A percentile compares a stretch with the other conserved stretches of the same genome.
phyloP scores from a whole-genome alignment of 2,888 invertebrate species.

The Pristionchus arcanus region DNA sequence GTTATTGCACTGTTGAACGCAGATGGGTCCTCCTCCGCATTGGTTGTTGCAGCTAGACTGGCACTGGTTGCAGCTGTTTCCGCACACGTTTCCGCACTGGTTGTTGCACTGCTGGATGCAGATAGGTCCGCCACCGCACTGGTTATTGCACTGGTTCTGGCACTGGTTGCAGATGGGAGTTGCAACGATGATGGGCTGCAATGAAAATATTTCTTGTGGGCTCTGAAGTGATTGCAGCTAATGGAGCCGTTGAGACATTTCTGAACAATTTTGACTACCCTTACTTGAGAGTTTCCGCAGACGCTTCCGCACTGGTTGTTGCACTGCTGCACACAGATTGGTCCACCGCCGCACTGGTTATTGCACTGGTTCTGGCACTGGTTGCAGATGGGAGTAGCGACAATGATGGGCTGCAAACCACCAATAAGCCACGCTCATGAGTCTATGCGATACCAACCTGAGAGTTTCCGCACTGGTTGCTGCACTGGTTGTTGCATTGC shows the following conservation, averaged over 20 bases:
- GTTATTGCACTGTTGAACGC: conserved; percentile 44
- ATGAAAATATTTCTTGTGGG: background rate
- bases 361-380: background rate
- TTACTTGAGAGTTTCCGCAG: conserved; percentile 33
- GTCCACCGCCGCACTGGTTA: conserved; percentile 57
- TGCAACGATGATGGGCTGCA: background rate
- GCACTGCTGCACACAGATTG: conserved; percentile 34
- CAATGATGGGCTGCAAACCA: background rate
- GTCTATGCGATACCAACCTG: background rate
- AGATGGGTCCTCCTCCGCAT: background rate
- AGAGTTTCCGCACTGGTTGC: background rate
- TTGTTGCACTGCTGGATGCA: conserved; percentile 41
- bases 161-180: conserved; percentile 67
- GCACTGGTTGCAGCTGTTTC: conserved; percentile 66
- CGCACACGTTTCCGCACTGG: conserved; percentile 18
- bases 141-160: conserved; percentile 60
- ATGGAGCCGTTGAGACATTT: background rate
- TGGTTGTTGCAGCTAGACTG: conserved; percentile 60
- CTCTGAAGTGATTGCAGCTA: background rate
- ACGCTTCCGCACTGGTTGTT: conserved; percentile 9
- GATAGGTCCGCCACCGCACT: background rate
- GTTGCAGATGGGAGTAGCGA: background rate
- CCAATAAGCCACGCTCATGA: background rate
- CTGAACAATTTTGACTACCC: background rate
- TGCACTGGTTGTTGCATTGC: conserved; percentile 18